These are phyloP conservation scores for Epizoanthus ramosus DNA, from an alignment of 92 coral and sea anemone genomes.

Conservation along the genomic window DNA sequence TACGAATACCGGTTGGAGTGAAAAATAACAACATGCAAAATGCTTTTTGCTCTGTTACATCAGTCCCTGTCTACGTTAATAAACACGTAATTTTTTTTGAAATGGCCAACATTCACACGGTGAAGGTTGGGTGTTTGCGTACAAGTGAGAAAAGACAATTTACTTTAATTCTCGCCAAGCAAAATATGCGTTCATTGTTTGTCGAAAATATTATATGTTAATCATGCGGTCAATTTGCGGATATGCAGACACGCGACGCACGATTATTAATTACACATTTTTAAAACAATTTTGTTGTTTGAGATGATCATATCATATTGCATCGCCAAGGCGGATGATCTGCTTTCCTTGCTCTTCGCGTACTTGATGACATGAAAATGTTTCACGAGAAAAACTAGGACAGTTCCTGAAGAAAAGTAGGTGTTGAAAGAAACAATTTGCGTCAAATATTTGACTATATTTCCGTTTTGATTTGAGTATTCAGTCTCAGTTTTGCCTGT, in stretches of 20 bases:
- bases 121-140: not conserved
- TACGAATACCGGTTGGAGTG: too few relatives aligned
- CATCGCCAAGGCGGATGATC: not conserved
- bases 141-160: not conserved
- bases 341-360: not conserved
- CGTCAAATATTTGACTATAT: not conserved
- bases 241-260: not conserved
- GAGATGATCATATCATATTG: not conserved
- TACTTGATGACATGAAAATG: not conserved
- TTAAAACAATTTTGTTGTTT: not conserved
- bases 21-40: not conserved
- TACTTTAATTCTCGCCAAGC: not conserved
- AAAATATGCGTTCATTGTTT: not conserved
- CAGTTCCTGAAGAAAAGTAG: not conserved
- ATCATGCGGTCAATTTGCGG: not conserved
- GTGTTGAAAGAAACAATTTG: not conserved
- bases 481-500: not conserved
- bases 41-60: too few relatives aligned
- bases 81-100: too few relatives aligned
- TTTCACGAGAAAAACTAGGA: not conserved
- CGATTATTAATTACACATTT: not conserved
- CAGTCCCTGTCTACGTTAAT: too few relatives aligned
- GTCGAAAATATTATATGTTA: constrained; percentile 4
- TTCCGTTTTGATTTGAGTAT: not conserved
- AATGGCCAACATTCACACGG: not conserved